Conservation (phyloP, 2,797 vertebrate species). For the Rachycentron canadum region DNA sequence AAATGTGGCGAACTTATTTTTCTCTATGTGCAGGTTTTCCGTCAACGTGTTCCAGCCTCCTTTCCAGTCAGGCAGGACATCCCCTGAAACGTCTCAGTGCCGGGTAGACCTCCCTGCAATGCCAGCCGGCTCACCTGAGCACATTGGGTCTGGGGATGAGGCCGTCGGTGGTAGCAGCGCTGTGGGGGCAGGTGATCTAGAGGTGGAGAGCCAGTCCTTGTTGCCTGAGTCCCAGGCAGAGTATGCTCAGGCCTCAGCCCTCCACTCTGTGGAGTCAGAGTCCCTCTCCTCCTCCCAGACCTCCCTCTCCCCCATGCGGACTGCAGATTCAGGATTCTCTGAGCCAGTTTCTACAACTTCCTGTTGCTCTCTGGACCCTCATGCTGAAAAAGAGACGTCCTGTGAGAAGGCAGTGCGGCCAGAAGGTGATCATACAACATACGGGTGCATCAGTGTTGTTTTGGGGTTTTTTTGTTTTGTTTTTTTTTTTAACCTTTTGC, state of each 20-base stretch:
- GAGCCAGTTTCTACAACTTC: constrained; percentile 83
- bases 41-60: constrained; percentile 98
- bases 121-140: constrained; percentile 74
- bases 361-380: constrained; percentile 81
- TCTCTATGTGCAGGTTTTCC: constrained; percentile 88
- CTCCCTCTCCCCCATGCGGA: constrained; percentile 76
- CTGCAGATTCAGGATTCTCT: constrained; percentile 89
- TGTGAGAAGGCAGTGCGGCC: constrained; percentile 93
- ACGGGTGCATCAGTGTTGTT: not conserved
- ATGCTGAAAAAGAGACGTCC: constrained; percentile 90
- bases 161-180: constrained; percentile 54
- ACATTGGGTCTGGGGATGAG: constrained; percentile 71
- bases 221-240: constrained; percentile 54
- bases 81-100: constrained; percentile 87
- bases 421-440: constrained; percentile 87
- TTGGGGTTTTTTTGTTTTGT: not conserved
- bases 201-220: constrained; percentile 72
- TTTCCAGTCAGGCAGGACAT: constrained; percentile 92
- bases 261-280: constrained; percentile 70
- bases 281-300: constrained; percentile 75
- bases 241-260: constrained; percentile 64
- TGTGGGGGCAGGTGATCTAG: constrained; percentile 60
- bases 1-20: not conserved
- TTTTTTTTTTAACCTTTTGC: not conserved
- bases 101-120: constrained; percentile 77